phyloP scores from a whole-genome alignment of 2,888 invertebrate genomes.

The Lymantria monacha region DNA sequence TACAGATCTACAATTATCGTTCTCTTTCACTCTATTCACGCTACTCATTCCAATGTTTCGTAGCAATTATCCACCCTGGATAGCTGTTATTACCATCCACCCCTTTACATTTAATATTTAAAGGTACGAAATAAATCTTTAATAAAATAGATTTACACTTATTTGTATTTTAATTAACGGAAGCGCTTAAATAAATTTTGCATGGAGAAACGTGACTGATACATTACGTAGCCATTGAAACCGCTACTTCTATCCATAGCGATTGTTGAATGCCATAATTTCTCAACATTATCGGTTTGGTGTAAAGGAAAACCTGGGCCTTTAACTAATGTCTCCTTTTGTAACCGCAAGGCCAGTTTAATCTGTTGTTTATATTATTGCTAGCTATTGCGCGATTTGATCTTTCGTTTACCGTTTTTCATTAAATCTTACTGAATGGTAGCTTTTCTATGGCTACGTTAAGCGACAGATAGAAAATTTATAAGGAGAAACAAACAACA shows the following conservation, averaged over 20 bases:
- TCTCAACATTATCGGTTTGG: conserved; percentile 71
- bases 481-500: conserved; percentile 45
- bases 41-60: conserved; percentile 41
- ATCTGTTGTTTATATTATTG: conserved; percentile 81
- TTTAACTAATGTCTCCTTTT: conserved; percentile 80
- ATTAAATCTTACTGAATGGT: conserved; percentile 61
- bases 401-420: conserved; percentile 74
- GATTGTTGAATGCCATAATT: conserved; percentile 59
- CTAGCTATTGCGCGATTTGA: conserved; percentile 70
- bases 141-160: too few species aligned
- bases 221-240: conserved; percentile 22
- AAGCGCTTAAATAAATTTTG: too few species aligned
- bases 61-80: conserved; percentile 45
- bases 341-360: conserved; percentile 70
- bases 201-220: conserved; percentile 37
- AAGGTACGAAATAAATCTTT: too few species aligned
- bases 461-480: conserved; percentile 53
- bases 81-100: conserved; percentile 53
- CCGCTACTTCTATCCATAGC: conserved; percentile 52
- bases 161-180: too few species aligned
- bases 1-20: conserved; percentile 24
- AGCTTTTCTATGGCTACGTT: conserved; percentile 43
- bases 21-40: conserved; percentile 29
- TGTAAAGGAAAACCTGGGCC: conserved; percentile 52
- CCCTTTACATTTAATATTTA: conserved; percentile 34